Evolutionary conservation across 92 coral and sea anemone genomes (phyloP), one percentile per base, ranked within the genome.

Genomic region (Actinernus sp.): DNA sequence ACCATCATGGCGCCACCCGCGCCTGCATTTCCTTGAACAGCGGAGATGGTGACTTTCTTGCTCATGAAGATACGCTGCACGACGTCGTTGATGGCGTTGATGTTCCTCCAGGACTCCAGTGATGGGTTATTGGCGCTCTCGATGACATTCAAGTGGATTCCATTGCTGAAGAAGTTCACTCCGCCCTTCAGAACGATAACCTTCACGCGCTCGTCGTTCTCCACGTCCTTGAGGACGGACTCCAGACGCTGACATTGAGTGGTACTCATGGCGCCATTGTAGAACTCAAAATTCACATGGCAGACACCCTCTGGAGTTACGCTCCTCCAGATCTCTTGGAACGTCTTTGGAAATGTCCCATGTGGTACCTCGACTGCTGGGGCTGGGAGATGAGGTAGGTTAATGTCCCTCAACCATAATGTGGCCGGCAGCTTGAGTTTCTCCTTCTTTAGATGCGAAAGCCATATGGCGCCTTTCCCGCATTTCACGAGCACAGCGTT

Each of bases 1-100:
- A 86, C 93, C 86, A 75, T 82, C 93, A 87, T 87, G 28, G 52
- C 85, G 14, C 93, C 93, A 18, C 93, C 93, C 21, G 93, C 93
- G 51, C 93, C 93, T 17, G 90, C 93, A 45, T 87, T 87, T 22
- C 93, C 89, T 33, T 72, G 89, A 4, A 87, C 37, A 30, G 93
- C 93, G 32, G 86, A 61, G 45, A 87, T 41, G 55, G 89, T 87
- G 43, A 87, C 30, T 53, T 87, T 83, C 68, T 87, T 66, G 61
- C 77, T 87, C 47, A 61, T 62, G 55, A 82, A 81, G n/a, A 87
- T 55, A 56, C 78, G 44, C 11, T 64, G 61, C 19, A 83, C 89
- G 13, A 87, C 85, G 49, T 87, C 90, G 64, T 87, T 76, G 16
- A 87, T 87, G 26, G 93, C 86, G 46, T 68, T 87, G 85, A 87